Conservation (phyloP, 2,113 vertebrate genomes). For the Tenrec ecaudatus region DNA sequence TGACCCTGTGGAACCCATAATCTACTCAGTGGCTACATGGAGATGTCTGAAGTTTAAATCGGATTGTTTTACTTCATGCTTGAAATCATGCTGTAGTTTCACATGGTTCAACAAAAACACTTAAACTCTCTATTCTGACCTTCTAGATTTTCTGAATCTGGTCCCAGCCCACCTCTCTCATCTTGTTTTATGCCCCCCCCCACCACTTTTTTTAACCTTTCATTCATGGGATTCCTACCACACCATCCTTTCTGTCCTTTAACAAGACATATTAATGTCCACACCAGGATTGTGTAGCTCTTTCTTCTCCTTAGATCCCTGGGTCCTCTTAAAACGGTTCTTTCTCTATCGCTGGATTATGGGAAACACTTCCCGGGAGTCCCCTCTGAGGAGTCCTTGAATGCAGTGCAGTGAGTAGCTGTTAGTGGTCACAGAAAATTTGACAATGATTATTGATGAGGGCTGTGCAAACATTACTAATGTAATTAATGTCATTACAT, state of each 20-base stretch:
- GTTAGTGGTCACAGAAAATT: background rate
- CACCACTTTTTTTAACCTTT: background rate
- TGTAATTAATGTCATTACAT: background rate
- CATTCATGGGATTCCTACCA: no score
- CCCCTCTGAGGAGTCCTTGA: background rate
- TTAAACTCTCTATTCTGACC: background rate
- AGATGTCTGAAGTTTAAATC: background rate
- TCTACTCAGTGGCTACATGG: background rate
- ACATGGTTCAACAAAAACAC: background rate
- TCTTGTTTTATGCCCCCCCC: background rate
- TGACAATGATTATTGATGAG: background rate
- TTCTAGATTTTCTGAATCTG: accelerated
- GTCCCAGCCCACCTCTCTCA: background rate
- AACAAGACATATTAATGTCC: background rate
- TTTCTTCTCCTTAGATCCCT: background rate
- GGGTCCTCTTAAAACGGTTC: background rate
- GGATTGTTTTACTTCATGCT: background rate
- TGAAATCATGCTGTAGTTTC: background rate
- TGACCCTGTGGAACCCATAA: background rate
- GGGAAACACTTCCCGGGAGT: background rate
- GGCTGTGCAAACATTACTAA: background rate
- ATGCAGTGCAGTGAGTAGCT: background rate
- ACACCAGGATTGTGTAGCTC: background rate
- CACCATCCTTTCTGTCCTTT: background rate
- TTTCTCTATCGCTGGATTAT: background rate